Percentiles rank a stretch among this genome's conserved stretches.
Conservation (phyloP, 37 sponge, comb jelly and placozoan genomes). For the Tethya wilhelma region DNA sequence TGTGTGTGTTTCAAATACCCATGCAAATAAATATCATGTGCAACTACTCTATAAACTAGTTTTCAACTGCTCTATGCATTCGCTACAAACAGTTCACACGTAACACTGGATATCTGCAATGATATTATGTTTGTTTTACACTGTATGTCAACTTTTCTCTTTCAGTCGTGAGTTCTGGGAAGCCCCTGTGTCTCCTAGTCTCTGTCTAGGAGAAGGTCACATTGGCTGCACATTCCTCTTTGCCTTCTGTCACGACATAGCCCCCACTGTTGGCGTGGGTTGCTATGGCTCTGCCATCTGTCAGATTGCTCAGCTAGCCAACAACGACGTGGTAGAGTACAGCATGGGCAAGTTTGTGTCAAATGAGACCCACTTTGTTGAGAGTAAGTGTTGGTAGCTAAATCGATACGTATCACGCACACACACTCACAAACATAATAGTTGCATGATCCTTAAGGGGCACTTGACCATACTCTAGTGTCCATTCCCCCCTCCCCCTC, state of each 20-base stretch:
- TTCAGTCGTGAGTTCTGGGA: conserved; percentile 18
- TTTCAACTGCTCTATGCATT: too few relatives aligned
- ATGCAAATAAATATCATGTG: too few relatives aligned
- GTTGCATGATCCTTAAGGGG: too few relatives aligned
- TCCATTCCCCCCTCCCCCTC: too few relatives aligned
- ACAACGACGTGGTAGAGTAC: background rate
- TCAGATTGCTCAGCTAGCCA: conserved; percentile 1
- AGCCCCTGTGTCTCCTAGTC: background rate
- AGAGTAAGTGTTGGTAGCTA: conserved; percentile 17
- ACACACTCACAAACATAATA: background rate
- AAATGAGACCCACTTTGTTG: conserved; percentile 9
- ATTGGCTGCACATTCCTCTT: conserved; percentile 10
- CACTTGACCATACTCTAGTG: too few relatives aligned
- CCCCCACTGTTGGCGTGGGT: conserved; percentile 10
- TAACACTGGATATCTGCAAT: too few relatives aligned
- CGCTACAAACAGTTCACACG: too few relatives aligned
- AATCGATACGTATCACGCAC: background rate
- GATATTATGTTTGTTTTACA: too few relatives aligned
- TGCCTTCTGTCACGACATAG: conserved; percentile 43
- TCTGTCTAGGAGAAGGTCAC: background rate
- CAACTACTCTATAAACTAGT: too few relatives aligned
- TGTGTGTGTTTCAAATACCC: too few relatives aligned
- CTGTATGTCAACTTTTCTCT: background rate
- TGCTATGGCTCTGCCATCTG: conserved; percentile 31
- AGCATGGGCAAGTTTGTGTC: conserved; percentile 22